phyloP scores from a whole-genome alignment of 1,140 invertebrate genomes.

The Drosophila rufa region DNA sequence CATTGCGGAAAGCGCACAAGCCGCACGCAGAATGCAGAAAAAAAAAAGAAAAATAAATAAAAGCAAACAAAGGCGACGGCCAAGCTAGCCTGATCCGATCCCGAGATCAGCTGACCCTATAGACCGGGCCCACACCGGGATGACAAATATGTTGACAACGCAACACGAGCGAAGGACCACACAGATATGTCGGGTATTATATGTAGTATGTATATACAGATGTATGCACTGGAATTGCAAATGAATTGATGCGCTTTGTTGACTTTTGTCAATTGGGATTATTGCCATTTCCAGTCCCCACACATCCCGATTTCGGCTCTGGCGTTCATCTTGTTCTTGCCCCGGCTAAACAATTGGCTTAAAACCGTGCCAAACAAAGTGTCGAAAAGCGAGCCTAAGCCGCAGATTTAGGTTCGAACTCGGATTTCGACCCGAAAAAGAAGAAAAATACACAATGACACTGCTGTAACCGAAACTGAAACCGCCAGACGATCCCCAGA shows the following conservation, averaged over 20 bases:
- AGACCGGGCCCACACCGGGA: slow-evolving; percentile 5
- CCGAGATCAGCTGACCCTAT: slow-evolving; percentile 31
- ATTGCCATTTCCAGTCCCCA: slow-evolving; percentile 22
- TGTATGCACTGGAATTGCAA: slow-evolving; percentile 62
- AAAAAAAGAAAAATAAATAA: slow-evolving; percentile 12
- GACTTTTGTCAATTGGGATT: slow-evolving; percentile 82
- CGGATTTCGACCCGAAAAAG: slow-evolving; percentile 37
- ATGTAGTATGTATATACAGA: not conserved
- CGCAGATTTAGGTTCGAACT: slow-evolving; percentile 29
- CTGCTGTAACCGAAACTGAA: slow-evolving; percentile 7
- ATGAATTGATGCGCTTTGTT: slow-evolving; percentile 82
- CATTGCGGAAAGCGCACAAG: not conserved
- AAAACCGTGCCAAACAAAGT: slow-evolving; percentile 80
- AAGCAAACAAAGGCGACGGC: slow-evolving; percentile 13
- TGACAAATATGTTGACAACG: slow-evolving; percentile 61
- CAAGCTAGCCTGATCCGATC: slow-evolving; percentile 15
- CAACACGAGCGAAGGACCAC: slow-evolving; percentile 36
- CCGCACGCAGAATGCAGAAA: not conserved
- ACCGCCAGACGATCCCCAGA: slow-evolving; percentile 31
- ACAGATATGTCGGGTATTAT: slow-evolving; percentile 2
- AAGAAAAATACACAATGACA: not conserved
- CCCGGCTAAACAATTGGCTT: slow-evolving; percentile 73
- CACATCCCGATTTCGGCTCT: not conserved
- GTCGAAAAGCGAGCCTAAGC: slow-evolving; percentile 81
- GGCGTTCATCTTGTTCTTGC: not conserved